Conservation (phyloP, 2,113 vertebrate genomes). For the Pampusana beccarii region DNA sequence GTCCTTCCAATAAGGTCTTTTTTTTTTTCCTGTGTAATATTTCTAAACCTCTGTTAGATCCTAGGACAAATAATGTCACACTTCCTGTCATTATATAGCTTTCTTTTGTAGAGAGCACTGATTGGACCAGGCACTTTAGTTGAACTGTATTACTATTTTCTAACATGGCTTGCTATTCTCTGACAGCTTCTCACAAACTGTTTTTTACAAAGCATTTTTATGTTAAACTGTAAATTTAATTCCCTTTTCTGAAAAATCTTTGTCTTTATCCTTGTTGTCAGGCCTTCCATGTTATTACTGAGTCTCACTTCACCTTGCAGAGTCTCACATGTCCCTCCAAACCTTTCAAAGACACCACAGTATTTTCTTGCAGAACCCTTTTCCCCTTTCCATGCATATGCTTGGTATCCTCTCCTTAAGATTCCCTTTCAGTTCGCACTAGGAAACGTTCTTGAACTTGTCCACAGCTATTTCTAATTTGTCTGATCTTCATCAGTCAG, state of each 20-base stretch:
- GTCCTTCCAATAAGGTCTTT: neutral
- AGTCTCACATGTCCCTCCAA: neutral
- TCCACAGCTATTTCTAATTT: slow-evolving; percentile 78
- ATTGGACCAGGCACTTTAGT: neutral
- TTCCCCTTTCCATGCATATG: neutral
- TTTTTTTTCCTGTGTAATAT: neutral
- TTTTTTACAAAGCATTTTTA: neutral
- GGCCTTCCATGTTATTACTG: neutral
- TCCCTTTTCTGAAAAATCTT: neutral
- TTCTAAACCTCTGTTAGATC: neutral
- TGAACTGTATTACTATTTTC: neutral
- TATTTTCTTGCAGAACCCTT: neutral
- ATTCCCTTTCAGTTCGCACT: slow-evolving; percentile 60
- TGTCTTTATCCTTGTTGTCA: neutral
- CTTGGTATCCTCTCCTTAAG: slow-evolving; percentile 56
- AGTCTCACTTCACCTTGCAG: neutral
- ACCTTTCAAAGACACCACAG: neutral
- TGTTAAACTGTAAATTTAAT: neutral
- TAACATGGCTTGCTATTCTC: neutral
- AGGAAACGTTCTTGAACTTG: slow-evolving; percentile 70
- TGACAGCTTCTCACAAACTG: neutral
- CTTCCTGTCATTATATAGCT: neutral
- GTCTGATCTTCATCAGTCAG: slow-evolving; percentile 79
- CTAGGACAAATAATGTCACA: neutral
- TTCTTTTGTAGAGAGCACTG: neutral